Percentiles rank a stretch among this genome's conserved stretches.
These are phyloP conservation scores for Onchidella celtica DNA, from an alignment of 2,888 invertebrate genomes.

Conservation along the genomic window DNA sequence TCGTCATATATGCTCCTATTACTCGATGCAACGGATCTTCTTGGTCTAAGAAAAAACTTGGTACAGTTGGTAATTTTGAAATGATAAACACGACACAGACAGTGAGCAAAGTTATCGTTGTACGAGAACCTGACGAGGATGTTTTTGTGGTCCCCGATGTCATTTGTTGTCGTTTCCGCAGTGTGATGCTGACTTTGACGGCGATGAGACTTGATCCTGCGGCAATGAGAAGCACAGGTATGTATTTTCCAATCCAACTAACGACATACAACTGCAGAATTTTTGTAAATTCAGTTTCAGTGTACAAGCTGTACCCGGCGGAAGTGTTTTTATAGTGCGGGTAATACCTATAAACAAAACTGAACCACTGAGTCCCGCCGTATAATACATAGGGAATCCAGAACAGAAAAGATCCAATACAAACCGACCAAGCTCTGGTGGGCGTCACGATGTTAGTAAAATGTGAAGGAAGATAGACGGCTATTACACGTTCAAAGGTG, in stretches of 20 bases:
- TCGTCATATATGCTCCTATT: neutral
- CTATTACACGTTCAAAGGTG: constrained; percentile 4
- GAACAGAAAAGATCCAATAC: neutral
- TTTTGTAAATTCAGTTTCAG: neutral
- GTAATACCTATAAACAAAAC: neutral
- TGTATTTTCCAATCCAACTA: neutral
- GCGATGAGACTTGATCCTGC: constrained; percentile 2
- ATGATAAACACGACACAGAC: neutral
- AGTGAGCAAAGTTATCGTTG: neutral
- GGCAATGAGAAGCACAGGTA: neutral
- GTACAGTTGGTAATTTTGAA: neutral
- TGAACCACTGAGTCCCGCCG: neutral
- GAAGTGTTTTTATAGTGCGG: neutral
- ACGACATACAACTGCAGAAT: neutral
- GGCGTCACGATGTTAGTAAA: constrained; percentile 14
- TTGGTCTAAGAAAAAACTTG: neutral
- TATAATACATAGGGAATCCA: constrained; percentile 15
- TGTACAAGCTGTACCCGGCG: neutral
- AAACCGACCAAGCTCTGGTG: constrained; percentile 4
- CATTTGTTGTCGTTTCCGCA: constrained; percentile 4
- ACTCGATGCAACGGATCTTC: no score
- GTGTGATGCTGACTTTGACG: neutral
- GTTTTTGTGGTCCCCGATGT: neutral
- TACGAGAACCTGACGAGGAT: constrained; percentile 19
- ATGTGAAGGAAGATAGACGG: constrained; percentile 21